These are phyloP conservation scores for Ridgeia piscesae DNA, from an alignment of 1,140 invertebrate species.

Conservation along the genomic window DNA sequence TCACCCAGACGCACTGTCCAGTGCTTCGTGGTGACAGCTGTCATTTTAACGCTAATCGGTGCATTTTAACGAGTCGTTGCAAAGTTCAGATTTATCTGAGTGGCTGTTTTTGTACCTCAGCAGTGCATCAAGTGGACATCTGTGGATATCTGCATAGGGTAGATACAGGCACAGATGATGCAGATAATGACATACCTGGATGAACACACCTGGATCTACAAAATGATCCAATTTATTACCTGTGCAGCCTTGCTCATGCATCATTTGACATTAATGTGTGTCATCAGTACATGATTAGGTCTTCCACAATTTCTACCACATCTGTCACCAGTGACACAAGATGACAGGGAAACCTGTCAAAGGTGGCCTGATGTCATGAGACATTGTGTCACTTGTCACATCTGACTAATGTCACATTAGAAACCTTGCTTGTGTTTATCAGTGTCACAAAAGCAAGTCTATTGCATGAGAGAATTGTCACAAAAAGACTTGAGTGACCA, in stretches of 20 bases:
- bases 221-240: neutral
- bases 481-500: neutral
- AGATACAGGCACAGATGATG: neutral
- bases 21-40: neutral
- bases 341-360: neutral
- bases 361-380: neutral
- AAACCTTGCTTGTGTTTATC: neutral
- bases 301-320: no score
- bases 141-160: neutral
- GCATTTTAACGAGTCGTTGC: neutral
- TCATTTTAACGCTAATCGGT: neutral
- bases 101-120: neutral
- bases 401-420: neutral
- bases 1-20: neutral
- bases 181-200: neutral
- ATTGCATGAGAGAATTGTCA: neutral
- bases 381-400: neutral
- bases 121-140: neutral
- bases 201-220: neutral
- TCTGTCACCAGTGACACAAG: neutral
- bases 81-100: neutral
- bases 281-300: no score
- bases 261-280: no score
- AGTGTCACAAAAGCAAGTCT: neutral
- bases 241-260: neutral